Base-by-base conservation (phyloP, 2,888 invertebrate species). In the Dendrolimus pini region DNA sequence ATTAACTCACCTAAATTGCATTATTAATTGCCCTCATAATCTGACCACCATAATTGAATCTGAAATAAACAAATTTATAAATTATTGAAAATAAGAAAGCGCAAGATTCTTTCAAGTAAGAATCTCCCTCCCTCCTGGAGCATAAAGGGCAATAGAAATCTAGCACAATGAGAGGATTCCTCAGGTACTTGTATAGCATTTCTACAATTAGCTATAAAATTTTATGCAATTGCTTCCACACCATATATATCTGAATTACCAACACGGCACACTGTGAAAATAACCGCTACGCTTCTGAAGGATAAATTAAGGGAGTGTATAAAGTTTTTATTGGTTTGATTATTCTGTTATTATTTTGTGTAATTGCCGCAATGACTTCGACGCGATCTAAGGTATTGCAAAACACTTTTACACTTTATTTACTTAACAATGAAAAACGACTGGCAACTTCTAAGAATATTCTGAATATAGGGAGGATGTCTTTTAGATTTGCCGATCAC, bases 21-120 rank as follows among this genome's bases (percentile, higher is more conserved):
- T 72, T 71, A 71, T 69, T 62, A 70, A 70, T 67, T 70, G 70
- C 69, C 72, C 77, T 88, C 87, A 88, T 88, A 85, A 86, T 78
- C 82, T 80, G 69, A 65, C 68, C 72, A 77, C 75, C 87, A 88
- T 88, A 69, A 72, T 81, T 70, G 68, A 70, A 84, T 81, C 89
- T 89, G 89, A 54, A 70, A 80, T 78, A 70, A 86, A 78, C 72
- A 71, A 74, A 72, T 68, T 62, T 58, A 58, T 61, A 65, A 56
- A 65, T 66, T 65, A 62, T 59, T 60, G 62, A 30, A 30, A 30
- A 30, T 30, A 6, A 30, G 30, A 6, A 30, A 30, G 6, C 30
- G 30, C 30, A 0, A 30, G 30, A 30, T 30, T 6, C 30, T 30
- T 30, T 30, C 30, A 30, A 30, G 6, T 30, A 30, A 3, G 30